Conservation (phyloP, 2,113 vertebrate genomes). For the Campylorhamphus procurvoides region DNA sequence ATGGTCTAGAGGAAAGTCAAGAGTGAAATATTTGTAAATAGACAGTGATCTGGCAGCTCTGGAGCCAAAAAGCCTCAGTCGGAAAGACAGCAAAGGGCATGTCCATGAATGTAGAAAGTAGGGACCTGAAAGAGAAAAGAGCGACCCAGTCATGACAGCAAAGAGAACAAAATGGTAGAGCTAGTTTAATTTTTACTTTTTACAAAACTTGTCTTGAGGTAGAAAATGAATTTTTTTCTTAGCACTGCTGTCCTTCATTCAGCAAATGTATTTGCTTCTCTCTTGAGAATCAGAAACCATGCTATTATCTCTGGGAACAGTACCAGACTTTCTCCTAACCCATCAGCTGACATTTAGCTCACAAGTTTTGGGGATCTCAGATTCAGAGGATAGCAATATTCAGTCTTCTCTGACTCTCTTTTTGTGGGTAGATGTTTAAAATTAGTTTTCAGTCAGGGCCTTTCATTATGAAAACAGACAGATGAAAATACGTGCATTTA, state of each 20-base stretch:
- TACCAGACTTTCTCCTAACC: neutral
- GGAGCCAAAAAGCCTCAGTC: neutral
- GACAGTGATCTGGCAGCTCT: neutral
- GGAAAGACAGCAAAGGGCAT: neutral
- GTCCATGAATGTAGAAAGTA: neutral
- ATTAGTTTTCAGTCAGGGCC: neutral
- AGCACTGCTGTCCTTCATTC: neutral
- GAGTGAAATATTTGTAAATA: neutral
- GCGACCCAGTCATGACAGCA: neutral
- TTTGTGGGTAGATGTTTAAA: neutral
- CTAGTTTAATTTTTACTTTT: neutral
- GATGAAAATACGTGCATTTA: neutral
- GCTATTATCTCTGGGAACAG: neutral
- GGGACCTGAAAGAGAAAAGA: neutral
- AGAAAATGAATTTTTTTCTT: neutral
- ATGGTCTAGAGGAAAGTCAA: neutral
- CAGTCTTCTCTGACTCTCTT: neutral
- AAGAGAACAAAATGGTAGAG: neutral
- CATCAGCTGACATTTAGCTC: neutral
- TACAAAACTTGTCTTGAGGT: neutral
- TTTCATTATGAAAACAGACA: neutral
- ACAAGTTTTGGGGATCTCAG: neutral
- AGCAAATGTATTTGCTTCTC: neutral
- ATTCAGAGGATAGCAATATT: neutral
- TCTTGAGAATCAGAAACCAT: neutral